A percentile compares a stretch with the other conserved stretches of the same genome.
phyloP scores from a whole-genome alignment of 2,797 vertebrate genomes.

The Ctenosaura bakeri region DNA sequence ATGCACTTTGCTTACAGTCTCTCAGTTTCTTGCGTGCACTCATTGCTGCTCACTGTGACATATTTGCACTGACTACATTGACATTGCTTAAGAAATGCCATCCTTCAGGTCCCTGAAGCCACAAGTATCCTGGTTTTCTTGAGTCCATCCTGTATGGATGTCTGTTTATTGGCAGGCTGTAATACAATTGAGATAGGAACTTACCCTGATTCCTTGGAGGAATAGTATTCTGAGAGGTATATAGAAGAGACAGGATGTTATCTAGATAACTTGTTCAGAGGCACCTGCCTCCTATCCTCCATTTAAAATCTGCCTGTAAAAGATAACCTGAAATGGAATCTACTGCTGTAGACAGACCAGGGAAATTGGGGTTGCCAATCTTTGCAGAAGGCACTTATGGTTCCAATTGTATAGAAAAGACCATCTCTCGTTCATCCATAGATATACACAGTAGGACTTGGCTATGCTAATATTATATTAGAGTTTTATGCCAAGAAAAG shows the following conservation, averaged over 20 bases:
- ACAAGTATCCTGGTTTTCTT: not conserved
- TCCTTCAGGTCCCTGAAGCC: not conserved
- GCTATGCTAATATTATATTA: not conserved
- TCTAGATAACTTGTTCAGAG: not conserved
- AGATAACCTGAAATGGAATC: not conserved
- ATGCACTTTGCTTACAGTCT: not conserved
- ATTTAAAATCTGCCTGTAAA: not conserved
- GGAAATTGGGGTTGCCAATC: not conserved
- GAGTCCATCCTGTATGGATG: not conserved
- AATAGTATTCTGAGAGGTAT: not conserved
- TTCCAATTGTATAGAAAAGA: not conserved
- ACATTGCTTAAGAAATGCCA: not conserved
- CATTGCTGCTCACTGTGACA: slow-evolving; percentile 19
- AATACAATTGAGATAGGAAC: not conserved
- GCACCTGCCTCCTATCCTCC: not conserved
- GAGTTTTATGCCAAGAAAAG: not conserved
- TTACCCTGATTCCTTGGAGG: not conserved
- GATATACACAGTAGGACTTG: not conserved
- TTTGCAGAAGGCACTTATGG: not conserved
- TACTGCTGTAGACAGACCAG: not conserved
- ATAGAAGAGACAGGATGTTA: not conserved
- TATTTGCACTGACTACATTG: not conserved
- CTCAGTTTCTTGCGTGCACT: not conserved
- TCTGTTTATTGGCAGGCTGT: not conserved
- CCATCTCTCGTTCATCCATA: not conserved